phyloP scores from a whole-genome alignment of 2,888 invertebrate species.

The Lasiommata megera region DNA sequence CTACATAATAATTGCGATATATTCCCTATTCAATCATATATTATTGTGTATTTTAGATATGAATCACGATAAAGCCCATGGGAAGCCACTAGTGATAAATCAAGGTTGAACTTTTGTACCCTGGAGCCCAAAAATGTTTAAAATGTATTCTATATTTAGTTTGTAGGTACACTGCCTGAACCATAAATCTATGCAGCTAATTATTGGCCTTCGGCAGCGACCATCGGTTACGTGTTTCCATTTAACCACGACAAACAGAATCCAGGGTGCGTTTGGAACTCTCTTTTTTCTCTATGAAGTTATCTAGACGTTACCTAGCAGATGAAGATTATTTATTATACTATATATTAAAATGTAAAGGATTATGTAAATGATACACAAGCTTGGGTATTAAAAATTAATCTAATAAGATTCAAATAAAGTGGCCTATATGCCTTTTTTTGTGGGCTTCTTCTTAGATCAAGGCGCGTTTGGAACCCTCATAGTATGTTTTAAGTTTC shows the following conservation, averaged over 20 bases:
- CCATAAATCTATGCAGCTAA: constrained; percentile 67
- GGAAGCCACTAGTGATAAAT: constrained; percentile 23
- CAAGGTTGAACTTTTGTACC: constrained; percentile 22
- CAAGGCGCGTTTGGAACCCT: no score
- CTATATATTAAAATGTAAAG: neutral
- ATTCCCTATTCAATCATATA: neutral
- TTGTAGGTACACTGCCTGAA: constrained; percentile 44
- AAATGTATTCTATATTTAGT: constrained; percentile 49
- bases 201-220: constrained; percentile 58
- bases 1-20: neutral
- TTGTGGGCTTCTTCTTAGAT: no score
- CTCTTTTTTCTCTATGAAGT: no score
- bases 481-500: no score
- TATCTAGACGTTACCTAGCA: no score
- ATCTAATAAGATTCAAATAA: no score
- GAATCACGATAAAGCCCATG: neutral
- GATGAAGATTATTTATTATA: neutral
- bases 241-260: constrained; percentile 24
- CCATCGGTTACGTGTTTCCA: constrained; percentile 44
- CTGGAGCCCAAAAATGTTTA: constrained; percentile 39
- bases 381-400: no score
- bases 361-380: no score
- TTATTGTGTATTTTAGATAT: neutral
- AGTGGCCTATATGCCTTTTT: no score
- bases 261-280: no score